phyloP scores from a whole-genome alignment of 2,113 vertebrate genomes.

The Poeciliopsis prolifica region DNA sequence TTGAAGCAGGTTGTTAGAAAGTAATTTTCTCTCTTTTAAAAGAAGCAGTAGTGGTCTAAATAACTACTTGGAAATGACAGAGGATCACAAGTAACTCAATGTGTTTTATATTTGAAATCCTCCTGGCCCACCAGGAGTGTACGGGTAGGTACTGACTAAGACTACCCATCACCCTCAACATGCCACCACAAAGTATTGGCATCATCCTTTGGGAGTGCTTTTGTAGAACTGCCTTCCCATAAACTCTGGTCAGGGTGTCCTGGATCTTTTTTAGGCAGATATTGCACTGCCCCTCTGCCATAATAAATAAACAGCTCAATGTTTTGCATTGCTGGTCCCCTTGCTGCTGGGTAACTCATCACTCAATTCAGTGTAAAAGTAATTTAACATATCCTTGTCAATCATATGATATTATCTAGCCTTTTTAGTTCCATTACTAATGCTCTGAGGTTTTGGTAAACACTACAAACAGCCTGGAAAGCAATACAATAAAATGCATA shows the following conservation, averaged over 20 bases:
- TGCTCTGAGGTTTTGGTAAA: background rate
- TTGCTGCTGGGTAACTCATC: background rate
- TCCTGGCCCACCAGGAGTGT: background rate
- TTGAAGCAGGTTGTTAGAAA: constrained; percentile 46
- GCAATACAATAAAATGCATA: background rate
- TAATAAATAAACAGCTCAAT: background rate
- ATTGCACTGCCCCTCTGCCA: too few species aligned
- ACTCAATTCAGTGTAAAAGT: background rate
- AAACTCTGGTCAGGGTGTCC: too few species aligned
- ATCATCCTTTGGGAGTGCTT: too few species aligned
- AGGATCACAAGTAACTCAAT: constrained; percentile 20
- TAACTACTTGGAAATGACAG: constrained; percentile 18
- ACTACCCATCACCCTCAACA: too few species aligned
- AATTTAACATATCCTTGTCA: background rate
- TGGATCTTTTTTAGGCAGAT: too few species aligned
- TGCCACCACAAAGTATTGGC: too few species aligned
- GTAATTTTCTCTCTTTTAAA: constrained; percentile 17
- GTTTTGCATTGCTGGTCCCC: background rate
- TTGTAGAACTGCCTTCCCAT: too few species aligned
- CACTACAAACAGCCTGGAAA: background rate
- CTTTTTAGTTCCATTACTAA: background rate
- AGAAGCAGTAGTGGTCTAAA: constrained; percentile 31
- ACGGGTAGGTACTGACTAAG: background rate
- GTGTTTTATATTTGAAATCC: constrained; percentile 24
- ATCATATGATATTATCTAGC: background rate